phyloP scores from a whole-genome alignment of 2,797 vertebrate genomes.

The Chromis chromis region DNA sequence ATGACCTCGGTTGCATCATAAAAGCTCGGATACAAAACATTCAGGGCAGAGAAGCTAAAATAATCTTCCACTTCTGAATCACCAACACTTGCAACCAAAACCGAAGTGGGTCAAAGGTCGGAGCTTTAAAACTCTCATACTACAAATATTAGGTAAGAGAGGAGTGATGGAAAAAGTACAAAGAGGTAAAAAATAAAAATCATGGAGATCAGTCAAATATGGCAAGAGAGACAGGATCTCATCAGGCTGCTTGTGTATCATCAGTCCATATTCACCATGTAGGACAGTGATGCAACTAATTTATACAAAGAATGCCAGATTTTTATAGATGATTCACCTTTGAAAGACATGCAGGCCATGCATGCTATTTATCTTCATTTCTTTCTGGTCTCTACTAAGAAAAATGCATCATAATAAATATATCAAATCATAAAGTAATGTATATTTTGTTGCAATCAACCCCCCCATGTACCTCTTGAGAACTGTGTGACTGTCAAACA shows the following conservation, averaged over 20 bases:
- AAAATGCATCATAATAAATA: background rate
- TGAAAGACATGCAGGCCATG: background rate
- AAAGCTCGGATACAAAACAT: too few species aligned
- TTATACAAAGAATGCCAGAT: background rate
- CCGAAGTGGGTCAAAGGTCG: too few species aligned
- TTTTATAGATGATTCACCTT: too few species aligned
- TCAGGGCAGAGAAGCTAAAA: too few species aligned
- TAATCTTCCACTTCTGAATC: too few species aligned
- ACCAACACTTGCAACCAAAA: too few species aligned
- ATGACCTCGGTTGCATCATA: too few species aligned
- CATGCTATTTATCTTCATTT: background rate
- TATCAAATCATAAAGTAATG: background rate
- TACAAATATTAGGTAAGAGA: background rate
- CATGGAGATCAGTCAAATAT: too few species aligned
- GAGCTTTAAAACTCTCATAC: background rate
- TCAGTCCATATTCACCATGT: background rate
- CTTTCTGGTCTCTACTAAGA: background rate
- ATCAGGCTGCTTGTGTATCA: background rate
- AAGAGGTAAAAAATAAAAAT: too few species aligned
- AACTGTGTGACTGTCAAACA: constrained; percentile 20
- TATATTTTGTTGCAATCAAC: too few species aligned
- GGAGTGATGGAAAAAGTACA: background rate
- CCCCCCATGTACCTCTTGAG: background rate
- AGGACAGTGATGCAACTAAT: background rate
- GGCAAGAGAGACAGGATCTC: background rate